Conservation (phyloP, 1,140 invertebrate genomes). For the Pogonomyrmex californicus region DNA sequence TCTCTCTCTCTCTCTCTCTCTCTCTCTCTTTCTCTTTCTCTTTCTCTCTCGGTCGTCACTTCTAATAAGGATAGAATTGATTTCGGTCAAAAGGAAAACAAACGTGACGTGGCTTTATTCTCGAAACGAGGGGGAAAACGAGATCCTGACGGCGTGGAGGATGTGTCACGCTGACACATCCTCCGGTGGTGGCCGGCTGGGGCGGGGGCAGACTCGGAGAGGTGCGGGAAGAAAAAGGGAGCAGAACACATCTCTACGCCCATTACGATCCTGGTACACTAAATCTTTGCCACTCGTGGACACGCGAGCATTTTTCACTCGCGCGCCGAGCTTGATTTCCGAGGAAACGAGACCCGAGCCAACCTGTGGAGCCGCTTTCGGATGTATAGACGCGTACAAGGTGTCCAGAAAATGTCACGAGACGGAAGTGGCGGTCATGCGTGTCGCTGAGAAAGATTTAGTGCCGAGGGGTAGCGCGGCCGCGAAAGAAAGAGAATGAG, state of each 20-base stretch:
- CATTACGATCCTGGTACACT: conserved; percentile 72
- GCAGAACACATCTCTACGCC: conserved; percentile 65
- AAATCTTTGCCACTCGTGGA: conserved; percentile 75
- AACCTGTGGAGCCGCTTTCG: conserved; percentile 70
- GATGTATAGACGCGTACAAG: conserved; percentile 65
- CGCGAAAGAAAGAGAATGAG: neutral
- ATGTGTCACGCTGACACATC: conserved; percentile 40
- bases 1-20: too few species aligned
- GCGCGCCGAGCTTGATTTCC: conserved; percentile 66
- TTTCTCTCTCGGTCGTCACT: neutral
- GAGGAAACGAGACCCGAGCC: conserved; percentile 41
- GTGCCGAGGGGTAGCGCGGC: neutral
- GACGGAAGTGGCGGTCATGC: neutral
- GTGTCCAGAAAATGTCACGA: conserved; percentile 60
- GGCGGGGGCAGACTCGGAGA: neutral
- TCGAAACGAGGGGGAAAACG: neutral
- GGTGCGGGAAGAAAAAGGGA: conserved; percentile 46
- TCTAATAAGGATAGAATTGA: neutral
- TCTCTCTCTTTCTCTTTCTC: too few species aligned
- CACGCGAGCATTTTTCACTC: conserved; percentile 73
- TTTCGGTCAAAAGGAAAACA: conserved; percentile 39
- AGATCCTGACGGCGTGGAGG: neutral
- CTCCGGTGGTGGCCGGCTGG: neutral
- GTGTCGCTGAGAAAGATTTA: conserved; percentile 55
- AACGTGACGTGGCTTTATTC: conserved; percentile 17